phyloP scores from a whole-genome alignment of 2,797 vertebrate species.

The Fringilla coelebs region DNA sequence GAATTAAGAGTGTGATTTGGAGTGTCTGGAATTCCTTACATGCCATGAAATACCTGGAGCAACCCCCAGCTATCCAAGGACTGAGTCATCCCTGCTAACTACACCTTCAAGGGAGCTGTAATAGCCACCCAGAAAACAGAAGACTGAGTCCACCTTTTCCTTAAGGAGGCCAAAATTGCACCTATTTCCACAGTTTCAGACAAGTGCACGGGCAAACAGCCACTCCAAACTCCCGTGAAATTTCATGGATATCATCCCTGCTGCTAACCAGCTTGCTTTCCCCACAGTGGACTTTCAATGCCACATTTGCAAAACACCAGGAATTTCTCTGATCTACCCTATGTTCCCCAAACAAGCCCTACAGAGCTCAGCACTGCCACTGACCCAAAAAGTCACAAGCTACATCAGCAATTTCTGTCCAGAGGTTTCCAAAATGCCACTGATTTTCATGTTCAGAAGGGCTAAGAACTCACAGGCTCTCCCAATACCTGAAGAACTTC shows the following conservation, averaged over 20 bases:
- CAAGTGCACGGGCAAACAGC: background rate
- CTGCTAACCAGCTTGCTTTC: background rate
- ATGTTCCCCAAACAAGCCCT: background rate
- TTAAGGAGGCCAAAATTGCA: rapidly evolving
- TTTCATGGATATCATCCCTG: background rate
- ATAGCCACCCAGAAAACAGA: background rate
- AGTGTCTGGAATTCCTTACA: background rate
- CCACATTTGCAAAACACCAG: background rate
- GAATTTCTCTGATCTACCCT: background rate
- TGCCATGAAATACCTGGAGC: background rate
- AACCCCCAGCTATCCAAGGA: background rate
- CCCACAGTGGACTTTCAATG: rapidly evolving
- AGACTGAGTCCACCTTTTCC: background rate
- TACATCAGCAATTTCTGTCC: background rate
- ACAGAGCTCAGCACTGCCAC: background rate
- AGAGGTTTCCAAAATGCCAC: background rate
- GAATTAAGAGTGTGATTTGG: background rate
- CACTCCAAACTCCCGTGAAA: background rate
- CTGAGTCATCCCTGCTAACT: background rate
- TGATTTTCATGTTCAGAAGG: background rate
- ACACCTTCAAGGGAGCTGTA: background rate
- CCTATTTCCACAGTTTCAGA: background rate
- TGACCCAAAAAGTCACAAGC: background rate
- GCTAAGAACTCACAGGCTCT: background rate
- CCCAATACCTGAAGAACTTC: background rate